These are phyloP conservation scores for Silvanus unidentatus DNA, from an alignment of 2,888 invertebrate genomes.

Conservation along the genomic window DNA sequence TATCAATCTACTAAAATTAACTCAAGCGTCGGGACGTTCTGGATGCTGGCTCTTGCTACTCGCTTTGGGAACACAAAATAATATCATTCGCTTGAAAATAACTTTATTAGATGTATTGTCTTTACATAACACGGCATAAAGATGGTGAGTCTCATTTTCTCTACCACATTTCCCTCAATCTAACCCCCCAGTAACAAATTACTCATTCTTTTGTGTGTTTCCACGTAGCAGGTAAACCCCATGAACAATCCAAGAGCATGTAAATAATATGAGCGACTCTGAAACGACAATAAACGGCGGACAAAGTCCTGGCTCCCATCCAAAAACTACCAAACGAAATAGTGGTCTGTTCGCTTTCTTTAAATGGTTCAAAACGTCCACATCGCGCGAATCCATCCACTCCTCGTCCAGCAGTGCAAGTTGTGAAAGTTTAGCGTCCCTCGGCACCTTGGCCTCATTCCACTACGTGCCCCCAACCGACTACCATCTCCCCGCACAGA, in stretches of 20 bases:
- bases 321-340: slow-evolving; percentile 43
- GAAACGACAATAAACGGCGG: slow-evolving; percentile 30
- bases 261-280: slow-evolving; percentile 35
- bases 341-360: slow-evolving; percentile 59
- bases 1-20: slow-evolving; percentile 38
- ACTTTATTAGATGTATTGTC: too few species aligned
- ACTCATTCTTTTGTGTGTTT: too few species aligned
- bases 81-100: too few species aligned
- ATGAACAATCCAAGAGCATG: slow-evolving; percentile 10
- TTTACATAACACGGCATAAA: too few species aligned
- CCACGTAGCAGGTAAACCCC: slow-evolving; percentile 13
- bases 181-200: too few species aligned
- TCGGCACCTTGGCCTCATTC: slow-evolving; percentile 67
- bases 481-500: slow-evolving; percentile 46
- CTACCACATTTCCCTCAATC: too few species aligned
- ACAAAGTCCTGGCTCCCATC: slow-evolving; percentile 45
- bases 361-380: slow-evolving; percentile 63
- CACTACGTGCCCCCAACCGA: slow-evolving; percentile 58
- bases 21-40: slow-evolving; percentile 31
- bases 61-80: slow-evolving; percentile 10
- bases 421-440: slow-evolving; percentile 61
- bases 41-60: slow-evolving; percentile 17
- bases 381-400: slow-evolving; percentile 41
- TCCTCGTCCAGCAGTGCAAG: slow-evolving; percentile 44
- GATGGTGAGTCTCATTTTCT: too few species aligned